A percentile compares a stretch with the other conserved stretches of the same genome.
Evolutionary conservation across 2,113 vertebrate species (phyloP).

Genomic region (Halcyon senegalensis): DNA sequence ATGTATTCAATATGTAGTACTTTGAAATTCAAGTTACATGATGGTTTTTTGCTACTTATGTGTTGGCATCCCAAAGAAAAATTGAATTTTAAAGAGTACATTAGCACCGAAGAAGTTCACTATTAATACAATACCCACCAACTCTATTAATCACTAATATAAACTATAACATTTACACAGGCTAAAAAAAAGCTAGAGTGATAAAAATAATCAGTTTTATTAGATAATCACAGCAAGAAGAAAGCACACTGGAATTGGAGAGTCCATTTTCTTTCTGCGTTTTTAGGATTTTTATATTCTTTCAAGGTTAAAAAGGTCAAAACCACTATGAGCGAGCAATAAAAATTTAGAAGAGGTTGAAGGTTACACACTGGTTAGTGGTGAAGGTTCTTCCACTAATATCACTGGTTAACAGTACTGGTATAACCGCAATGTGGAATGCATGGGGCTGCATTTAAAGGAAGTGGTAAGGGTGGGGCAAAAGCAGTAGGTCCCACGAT

Average conservation of each 20-base stretch:
- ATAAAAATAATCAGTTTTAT: not conserved
- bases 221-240: not conserved
- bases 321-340: conserved; percentile 47
- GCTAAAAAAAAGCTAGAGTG: not conserved
- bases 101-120: not conserved
- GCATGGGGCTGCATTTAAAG: conserved; percentile 70
- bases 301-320: conserved; percentile 64
- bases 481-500: conserved; percentile 74
- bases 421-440: conserved; percentile 67
- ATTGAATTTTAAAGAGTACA: not conserved
- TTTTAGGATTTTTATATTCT: not conserved
- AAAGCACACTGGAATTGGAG: not conserved
- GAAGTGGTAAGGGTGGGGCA: conserved; percentile 90
- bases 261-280: not conserved
- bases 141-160: not conserved
- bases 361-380: conserved; percentile 71
- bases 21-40: not conserved
- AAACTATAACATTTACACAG: not conserved
- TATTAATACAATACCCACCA: not conserved
- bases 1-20: not conserved
- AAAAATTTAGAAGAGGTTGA: conserved; percentile 65
- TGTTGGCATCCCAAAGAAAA: not conserved
- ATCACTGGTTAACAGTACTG: conserved; percentile 55
- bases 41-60: not conserved
- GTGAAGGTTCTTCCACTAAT: conserved; percentile 49